Percentiles rank a stretch among this genome's conserved stretches.
Evolutionary conservation across 64 coral and sea anemone genomes (phyloP).

Genomic region (Porites australiensis): DNA sequence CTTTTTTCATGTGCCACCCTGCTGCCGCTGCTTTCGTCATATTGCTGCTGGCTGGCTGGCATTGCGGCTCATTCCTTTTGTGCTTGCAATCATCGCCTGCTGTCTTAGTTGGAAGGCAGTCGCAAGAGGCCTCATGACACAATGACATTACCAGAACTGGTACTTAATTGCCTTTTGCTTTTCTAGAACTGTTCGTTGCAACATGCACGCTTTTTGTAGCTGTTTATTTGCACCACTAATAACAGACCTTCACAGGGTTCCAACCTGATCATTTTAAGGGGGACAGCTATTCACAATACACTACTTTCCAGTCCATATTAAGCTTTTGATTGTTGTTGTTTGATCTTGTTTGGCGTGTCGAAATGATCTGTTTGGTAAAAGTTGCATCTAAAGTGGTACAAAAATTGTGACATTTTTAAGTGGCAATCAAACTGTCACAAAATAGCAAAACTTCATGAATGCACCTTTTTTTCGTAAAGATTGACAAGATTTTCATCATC

Average conservation of each 20-base stretch:
- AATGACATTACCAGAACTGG: slow-evolving; percentile 82
- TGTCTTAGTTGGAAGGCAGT: slow-evolving; percentile 90
- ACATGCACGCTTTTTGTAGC: slow-evolving; percentile 4
- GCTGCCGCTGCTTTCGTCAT: slow-evolving; percentile 69
- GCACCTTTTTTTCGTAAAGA: too few relatives aligned
- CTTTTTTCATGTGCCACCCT: slow-evolving; percentile 47
- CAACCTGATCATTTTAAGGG: neutral
- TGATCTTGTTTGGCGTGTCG: too few relatives aligned
- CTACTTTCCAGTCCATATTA: too few relatives aligned
- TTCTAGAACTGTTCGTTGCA: neutral
- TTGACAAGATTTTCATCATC: too few relatives aligned
- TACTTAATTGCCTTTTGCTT: slow-evolving; percentile 71
- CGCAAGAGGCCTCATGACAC: slow-evolving; percentile 97
- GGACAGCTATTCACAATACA: too few relatives aligned
- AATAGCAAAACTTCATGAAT: too few relatives aligned
- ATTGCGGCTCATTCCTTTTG: slow-evolving; percentile 76
- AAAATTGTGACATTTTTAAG: too few relatives aligned
- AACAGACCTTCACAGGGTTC: neutral
- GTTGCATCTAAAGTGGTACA: too few relatives aligned
- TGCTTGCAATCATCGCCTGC: slow-evolving; percentile 75
- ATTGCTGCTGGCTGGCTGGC: slow-evolving; percentile 82
- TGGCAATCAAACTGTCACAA: too few relatives aligned
- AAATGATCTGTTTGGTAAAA: too few relatives aligned
- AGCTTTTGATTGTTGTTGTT: too few relatives aligned
- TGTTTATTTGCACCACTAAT: neutral